Percentiles rank a stretch among this genome's conserved stretches.
Conservation (phyloP, 1,140 invertebrate genomes). For the Whitmania pigra region DNA sequence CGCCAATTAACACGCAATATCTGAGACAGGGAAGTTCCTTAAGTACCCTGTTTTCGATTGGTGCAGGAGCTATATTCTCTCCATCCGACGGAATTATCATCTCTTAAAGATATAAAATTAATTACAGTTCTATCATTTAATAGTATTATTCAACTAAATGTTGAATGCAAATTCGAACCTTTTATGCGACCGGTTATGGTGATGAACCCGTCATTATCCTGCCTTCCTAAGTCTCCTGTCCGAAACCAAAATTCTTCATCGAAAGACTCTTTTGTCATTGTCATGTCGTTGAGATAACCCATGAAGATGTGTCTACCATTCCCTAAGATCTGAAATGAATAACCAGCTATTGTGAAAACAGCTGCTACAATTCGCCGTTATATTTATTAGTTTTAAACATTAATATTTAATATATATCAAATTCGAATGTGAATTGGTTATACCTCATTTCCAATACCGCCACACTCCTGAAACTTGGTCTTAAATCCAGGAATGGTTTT, state of each 20-base stretch:
- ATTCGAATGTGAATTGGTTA: not conserved
- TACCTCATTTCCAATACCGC: not conserved
- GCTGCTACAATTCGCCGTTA: not conserved
- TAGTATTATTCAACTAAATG: no score
- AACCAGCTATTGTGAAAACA: not conserved
- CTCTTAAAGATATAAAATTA: conserved; percentile 43
- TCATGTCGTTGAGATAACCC: conserved; percentile 67
- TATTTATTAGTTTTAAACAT: not conserved
- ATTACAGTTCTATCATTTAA: no score
- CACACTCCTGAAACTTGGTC: not conserved
- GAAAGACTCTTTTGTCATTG: conserved; percentile 60
- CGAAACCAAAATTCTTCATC: conserved; percentile 65
- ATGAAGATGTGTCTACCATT: conserved; percentile 68
- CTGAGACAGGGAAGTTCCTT: no score
- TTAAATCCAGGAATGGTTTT: not conserved
- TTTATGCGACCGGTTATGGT: conserved; percentile 67
- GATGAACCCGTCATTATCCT: conserved; percentile 60
- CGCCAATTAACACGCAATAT: no score
- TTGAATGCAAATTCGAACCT: conserved; percentile 42
- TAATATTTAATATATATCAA: not conserved
- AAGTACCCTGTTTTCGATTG: no score
- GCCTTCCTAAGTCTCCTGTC: conserved; percentile 65
- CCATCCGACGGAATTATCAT: conserved; percentile 80
- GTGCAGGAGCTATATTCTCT: conserved; percentile 61
- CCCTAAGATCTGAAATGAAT: conserved; percentile 50